Evolutionary conservation across 2,888 invertebrate genomes (phyloP), one percentile per base, ranked within the genome.

Genomic region (Pseudococcus viburni): DNA sequence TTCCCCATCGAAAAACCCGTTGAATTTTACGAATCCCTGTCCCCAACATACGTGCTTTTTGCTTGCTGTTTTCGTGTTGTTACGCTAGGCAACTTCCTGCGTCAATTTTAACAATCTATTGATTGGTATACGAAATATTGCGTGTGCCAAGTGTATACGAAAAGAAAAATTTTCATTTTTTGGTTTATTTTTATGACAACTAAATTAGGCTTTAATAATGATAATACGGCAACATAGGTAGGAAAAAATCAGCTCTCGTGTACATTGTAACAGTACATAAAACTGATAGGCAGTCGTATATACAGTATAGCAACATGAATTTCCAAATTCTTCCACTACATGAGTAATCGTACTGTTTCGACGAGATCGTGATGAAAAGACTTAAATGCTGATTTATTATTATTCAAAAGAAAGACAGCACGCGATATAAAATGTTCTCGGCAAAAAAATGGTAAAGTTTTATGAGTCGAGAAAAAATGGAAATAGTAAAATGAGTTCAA

Each of bases 91-190:
- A 19, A 86, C 86, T 86, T 86, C 86, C 68, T 86, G 64, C 86
- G 64, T 64, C 86, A 86, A 64, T 86, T 86, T 86, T 68, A 86
- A 86, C 86, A 86, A 86, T 26, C 86, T 86, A 86, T 86, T 86
- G 86, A 86, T 86, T 86, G 64, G 86, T 64, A 22, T 64, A 68
- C 64, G 19, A 42, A 86, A 86, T 68, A 86, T 86, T 86, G 86
- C 86, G 86, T 86, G 86, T 86, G 42, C 64, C 68, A 55, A 86
- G 68, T 77, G 77, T 77, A 77, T 55, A 55, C n/a, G 42, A 42
- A 77, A 77, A 77, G 8, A 17, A 77, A 77, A 77, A 39, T 77
- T 77, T 77, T 77, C 19, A 39, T 33, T 77, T 77, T 77, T 68
- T 68, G 68, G 68, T 68, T 68, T 26, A 68, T 68, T 77, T 77